These are phyloP conservation scores for Azemiops feae DNA, from an alignment of 2,113 vertebrate genomes.

Conservation along the genomic window DNA sequence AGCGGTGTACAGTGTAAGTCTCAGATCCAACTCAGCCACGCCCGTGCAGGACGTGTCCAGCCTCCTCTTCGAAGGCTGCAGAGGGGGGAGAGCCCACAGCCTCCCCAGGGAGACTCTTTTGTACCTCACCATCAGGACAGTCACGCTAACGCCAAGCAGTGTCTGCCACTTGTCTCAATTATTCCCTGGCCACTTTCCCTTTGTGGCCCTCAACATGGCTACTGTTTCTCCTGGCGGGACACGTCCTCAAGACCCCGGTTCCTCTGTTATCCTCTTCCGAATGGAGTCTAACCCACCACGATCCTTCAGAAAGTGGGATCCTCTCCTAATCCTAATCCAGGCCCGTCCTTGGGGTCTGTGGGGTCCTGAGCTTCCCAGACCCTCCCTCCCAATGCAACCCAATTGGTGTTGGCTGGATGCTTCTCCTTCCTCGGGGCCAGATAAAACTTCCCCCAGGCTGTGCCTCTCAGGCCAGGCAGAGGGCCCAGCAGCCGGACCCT, in stretches of 20 bases:
- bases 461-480: background rate
- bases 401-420: background rate
- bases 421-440: background rate
- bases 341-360: background rate
- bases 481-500: background rate
- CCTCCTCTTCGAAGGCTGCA: background rate
- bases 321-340: background rate
- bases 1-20: background rate
- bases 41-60: background rate
- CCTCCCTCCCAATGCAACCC: background rate
- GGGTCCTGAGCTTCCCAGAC: background rate
- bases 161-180: background rate
- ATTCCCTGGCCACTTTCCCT: background rate
- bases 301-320: background rate
- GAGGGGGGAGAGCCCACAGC: background rate
- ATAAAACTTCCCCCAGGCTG: background rate
- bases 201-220: background rate
- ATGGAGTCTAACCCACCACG: background rate
- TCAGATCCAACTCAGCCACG: background rate
- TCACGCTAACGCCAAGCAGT: background rate
- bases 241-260: background rate
- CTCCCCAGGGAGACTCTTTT: background rate
- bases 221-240: background rate
- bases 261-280: background rate
- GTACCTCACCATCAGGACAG: background rate